These are phyloP conservation scores for Pithys albifrons DNA, from an alignment of 2,113 vertebrate species.

Conservation along the genomic window DNA sequence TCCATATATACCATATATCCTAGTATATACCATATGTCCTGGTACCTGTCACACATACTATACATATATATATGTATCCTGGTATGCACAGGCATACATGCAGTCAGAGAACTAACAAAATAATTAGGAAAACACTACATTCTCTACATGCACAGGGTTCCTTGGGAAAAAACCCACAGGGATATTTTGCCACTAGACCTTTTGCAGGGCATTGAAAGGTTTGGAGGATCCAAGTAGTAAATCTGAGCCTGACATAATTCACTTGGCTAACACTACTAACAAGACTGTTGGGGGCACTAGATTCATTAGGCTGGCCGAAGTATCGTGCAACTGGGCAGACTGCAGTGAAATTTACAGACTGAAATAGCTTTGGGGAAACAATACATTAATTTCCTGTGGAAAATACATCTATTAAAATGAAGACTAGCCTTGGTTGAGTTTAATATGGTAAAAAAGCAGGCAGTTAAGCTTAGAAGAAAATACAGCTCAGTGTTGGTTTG, in stretches of 20 bases:
- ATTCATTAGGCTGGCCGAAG: background rate
- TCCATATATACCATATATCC: too few species aligned
- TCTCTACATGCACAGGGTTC: background rate
- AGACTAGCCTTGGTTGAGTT: background rate
- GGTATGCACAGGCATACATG: background rate
- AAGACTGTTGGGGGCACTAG: background rate
- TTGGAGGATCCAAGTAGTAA: background rate
- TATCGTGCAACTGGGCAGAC: conserved; percentile 47
- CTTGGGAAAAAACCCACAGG: background rate
- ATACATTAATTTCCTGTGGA: conserved; percentile 72
- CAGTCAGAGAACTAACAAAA: background rate
- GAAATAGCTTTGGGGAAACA: conserved; percentile 67
- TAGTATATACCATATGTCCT: background rate
- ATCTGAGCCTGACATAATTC: background rate
- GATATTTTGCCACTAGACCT: background rate
- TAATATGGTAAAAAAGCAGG: background rate
- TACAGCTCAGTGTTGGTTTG: background rate
- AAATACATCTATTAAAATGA: conserved; percentile 61
- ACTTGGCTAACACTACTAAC: background rate
- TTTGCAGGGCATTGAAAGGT: background rate
- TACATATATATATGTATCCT: too few species aligned
- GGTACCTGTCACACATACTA: background rate
- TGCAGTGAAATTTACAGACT: conserved; percentile 10
- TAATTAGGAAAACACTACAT: background rate
- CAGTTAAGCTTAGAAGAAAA: background rate